phyloP scores from a whole-genome alignment of 2,888 invertebrate species.

The Acronicta leporina region DNA sequence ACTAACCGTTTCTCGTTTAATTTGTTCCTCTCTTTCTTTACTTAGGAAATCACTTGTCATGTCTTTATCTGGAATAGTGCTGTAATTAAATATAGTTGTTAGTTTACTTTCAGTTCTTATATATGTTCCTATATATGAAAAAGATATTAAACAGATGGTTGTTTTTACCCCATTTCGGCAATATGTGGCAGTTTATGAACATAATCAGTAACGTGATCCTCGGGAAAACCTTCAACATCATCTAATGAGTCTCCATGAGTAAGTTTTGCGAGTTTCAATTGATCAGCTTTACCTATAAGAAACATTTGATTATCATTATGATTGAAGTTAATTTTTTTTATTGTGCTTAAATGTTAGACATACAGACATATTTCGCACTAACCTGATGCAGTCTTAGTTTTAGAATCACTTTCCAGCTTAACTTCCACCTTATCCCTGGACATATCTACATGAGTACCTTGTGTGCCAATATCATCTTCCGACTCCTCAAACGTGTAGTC shows the following conservation, averaged over 20 bases:
- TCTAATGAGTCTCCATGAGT: slow-evolving; percentile 86
- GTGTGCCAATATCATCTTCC: slow-evolving; percentile 85
- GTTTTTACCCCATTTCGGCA: slow-evolving; percentile 81
- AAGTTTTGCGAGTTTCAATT: slow-evolving; percentile 72
- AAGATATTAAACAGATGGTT: not conserved
- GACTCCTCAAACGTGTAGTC: slow-evolving; percentile 88
- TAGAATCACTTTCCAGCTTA: slow-evolving; percentile 70
- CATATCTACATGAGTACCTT: slow-evolving; percentile 79
- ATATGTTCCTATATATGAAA: not conserved
- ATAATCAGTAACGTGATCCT: slow-evolving; percentile 84
- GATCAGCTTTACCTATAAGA: slow-evolving; percentile 72
- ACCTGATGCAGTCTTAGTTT: slow-evolving; percentile 65
- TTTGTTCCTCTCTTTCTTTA: slow-evolving; percentile 79
- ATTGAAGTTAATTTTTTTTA: not conserved
- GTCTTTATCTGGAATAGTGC: slow-evolving; percentile 70
- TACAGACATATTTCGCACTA: slow-evolving; percentile 13
- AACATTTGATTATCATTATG: not conserved
- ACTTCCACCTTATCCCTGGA: slow-evolving; percentile 73
- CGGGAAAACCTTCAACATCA: slow-evolving; percentile 87
- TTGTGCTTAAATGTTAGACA: not conserved
- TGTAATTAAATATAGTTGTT: slow-evolving; percentile 38
- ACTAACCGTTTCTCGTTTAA: slow-evolving; percentile 70
- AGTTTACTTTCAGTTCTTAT: not conserved
- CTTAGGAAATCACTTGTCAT: slow-evolving; percentile 73
- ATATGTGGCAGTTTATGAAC: slow-evolving; percentile 85